These are phyloP conservation scores for Spea multiplicata DNA, from an alignment of 2,113 vertebrate species.

Conservation along the genomic window DNA sequence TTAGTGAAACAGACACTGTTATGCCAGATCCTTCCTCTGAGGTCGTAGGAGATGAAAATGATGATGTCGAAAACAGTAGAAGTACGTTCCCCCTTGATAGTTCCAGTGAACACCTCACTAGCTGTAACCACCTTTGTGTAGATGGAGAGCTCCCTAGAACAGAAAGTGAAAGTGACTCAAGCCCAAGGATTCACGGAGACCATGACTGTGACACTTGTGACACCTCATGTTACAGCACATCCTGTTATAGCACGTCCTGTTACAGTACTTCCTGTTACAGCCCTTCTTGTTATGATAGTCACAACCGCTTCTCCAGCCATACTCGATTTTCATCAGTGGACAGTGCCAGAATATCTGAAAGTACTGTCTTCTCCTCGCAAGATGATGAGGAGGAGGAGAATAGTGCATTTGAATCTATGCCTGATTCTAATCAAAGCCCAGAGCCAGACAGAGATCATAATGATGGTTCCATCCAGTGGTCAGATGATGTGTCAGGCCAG, in stretches of 20 bases:
- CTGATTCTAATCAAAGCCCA: conserved; percentile 73
- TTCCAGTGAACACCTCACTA: conserved; percentile 72
- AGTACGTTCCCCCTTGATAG: conserved; percentile 65
- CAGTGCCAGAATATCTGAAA: conserved; percentile 92
- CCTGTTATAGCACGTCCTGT: conserved; percentile 91
- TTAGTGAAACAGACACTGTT: conserved; percentile 66
- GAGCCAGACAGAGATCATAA: conserved; percentile 73
- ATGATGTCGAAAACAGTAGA: conserved; percentile 55
- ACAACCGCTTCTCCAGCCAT: conserved; percentile 83
- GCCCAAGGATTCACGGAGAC: conserved; percentile 70
- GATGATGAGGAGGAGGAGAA: conserved; percentile 93
- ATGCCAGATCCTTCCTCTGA: conserved; percentile 58
- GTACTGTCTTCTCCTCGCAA: conserved; percentile 95
- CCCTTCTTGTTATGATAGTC: conserved; percentile 83
- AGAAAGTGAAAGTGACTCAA: conserved; percentile 74
- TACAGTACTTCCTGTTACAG: conserved; percentile 93
- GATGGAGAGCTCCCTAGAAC: conserved; percentile 71
- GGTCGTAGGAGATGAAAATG: conserved; percentile 53
- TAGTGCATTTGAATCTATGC: conserved; percentile 88
- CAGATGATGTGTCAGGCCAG: conserved; percentile 63
- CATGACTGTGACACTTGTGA: conserved; percentile 88
- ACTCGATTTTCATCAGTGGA: conserved; percentile 93
- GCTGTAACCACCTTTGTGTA: conserved; percentile 69
- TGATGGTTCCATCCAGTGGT: conserved; percentile 71
- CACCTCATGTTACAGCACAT: conserved; percentile 89